Conservation (phyloP, 2,797 vertebrate species). For the Toxotes lorentzi region DNA sequence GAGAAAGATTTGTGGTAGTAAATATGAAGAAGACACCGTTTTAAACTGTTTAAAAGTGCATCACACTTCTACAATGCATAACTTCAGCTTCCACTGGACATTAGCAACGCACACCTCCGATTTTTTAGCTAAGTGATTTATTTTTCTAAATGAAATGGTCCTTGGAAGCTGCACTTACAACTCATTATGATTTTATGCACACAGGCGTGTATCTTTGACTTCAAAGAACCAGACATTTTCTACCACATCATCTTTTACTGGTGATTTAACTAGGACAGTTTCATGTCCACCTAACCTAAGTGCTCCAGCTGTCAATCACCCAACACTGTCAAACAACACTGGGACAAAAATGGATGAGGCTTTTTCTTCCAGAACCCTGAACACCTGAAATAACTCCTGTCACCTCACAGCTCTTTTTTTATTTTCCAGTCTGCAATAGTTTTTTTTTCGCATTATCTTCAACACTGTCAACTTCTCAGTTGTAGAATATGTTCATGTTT, state of each 20-base stretch:
- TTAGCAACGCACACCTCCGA: not conserved
- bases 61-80: not conserved
- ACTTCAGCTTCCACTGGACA: not conserved
- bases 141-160: not conserved
- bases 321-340: not conserved
- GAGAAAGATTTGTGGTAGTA: too few relatives aligned
- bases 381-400: not conserved
- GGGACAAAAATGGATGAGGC: not conserved
- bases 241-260: conserved; percentile 4
- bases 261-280: not conserved
- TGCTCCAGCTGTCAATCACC: not conserved
- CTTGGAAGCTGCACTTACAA: not conserved
- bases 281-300: not conserved
- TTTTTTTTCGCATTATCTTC: not conserved
- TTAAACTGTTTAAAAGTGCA: too few relatives aligned
- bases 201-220: too few relatives aligned
- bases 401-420: not conserved
- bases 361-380: not conserved
- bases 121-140: not conserved
- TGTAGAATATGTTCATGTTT: conserved; percentile 31
- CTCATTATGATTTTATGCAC: not conserved
- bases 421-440: not conserved
- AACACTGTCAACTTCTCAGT: not conserved
- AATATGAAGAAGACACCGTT: too few relatives aligned
- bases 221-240: not conserved